phyloP scores from a whole-genome alignment of 2,113 vertebrate species.

The Anarhynchus alexandrinus region DNA sequence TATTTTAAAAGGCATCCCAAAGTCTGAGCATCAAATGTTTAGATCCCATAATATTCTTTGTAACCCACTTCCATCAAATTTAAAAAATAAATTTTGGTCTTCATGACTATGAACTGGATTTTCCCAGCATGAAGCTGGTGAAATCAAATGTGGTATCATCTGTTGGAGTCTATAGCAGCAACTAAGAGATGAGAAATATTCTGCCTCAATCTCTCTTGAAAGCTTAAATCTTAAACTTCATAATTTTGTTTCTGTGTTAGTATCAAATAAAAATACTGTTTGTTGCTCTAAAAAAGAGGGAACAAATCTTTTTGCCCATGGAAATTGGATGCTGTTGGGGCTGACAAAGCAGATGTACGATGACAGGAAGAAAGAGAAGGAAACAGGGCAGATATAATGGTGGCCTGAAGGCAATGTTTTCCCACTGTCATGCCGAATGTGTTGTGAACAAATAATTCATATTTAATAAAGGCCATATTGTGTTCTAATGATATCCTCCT shows the following conservation, averaged over 20 bases:
- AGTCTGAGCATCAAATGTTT: background rate
- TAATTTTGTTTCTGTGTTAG: background rate
- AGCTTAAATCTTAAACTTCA: background rate
- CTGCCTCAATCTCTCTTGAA: background rate
- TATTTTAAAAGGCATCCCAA: background rate
- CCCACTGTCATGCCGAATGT: constrained; percentile 16
- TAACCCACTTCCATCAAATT: background rate
- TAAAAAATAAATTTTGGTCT: background rate
- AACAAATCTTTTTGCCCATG: background rate
- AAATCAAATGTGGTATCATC: background rate
- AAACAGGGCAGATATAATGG: constrained; percentile 58
- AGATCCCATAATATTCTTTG: background rate
- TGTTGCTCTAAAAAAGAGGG: background rate
- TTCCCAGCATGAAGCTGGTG: background rate
- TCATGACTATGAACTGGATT: background rate
- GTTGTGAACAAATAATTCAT: constrained; percentile 42
- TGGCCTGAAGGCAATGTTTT: constrained; percentile 48
- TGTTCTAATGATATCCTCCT: background rate
- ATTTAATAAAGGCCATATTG: constrained; percentile 33
- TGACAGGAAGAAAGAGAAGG: constrained; percentile 1
- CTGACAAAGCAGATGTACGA: constrained; percentile 43
- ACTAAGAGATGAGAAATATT: background rate
- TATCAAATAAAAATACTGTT: background rate
- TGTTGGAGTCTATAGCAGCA: background rate
- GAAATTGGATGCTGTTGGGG: background rate